Evolutionary conservation across 2,113 vertebrate genomes (phyloP), one percentile per base, ranked within the genome.

Genomic region (Morone chrysops): DNA sequence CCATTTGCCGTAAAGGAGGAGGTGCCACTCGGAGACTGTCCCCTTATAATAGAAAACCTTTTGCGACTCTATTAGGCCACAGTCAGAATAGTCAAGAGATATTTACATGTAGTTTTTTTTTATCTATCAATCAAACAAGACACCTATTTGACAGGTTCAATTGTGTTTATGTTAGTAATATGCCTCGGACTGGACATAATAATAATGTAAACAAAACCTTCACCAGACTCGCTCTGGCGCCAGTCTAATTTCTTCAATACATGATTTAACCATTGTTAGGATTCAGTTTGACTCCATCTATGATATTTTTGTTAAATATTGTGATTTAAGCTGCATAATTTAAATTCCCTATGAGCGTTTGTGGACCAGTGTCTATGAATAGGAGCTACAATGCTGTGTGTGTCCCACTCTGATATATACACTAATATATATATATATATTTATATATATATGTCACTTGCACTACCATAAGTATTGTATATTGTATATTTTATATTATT

Each of bases 1-100:
- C 86, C 82, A 74, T 91, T 83, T 91, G 93, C 90, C 92, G 94
- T 90, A 90, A 92, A 92, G 81, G 80, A 89, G 70, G 57, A 69
- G 31, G 40, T 82, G 87, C 91, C 81, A 78, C 86, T 65, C 78
- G 72, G 87, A 85, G 53, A 90, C 81, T 53, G 72, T 31, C 41
- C 63, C 59, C 68, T 56, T 81, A 48, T 51, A 48, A 78, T 57
- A 8, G 0, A 67, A 80, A 65, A 31, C n/a, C 57, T 65, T 78
- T 86, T 80, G 47, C 78, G 75, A 83, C 81, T 51, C 3, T 47
- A 18, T 56, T 38, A 51, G 3, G 48, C 5, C 7, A 12, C 22
- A 25, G 56, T 41, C n/a, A 25, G 0, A 70, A 57, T 3, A 11
- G 4, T 18, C 1, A 25, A 31, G 10, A 50, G 10, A 10, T 1